Evolutionary conservation across 2,113 vertebrate species (phyloP).

Genomic region (Pristiophorus japonicus): DNA sequence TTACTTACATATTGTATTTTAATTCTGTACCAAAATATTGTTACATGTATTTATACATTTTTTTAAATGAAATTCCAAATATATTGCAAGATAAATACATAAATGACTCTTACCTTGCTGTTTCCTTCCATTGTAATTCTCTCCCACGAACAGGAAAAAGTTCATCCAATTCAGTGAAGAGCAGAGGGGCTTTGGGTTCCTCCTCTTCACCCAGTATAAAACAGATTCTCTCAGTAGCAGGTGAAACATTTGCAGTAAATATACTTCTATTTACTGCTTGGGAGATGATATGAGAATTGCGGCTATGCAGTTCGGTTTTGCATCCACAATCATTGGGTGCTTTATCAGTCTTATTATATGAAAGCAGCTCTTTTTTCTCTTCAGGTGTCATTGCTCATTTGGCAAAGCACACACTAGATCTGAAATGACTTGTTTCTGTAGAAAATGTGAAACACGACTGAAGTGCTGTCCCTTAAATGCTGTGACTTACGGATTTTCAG

Average conservation of each 20-base stretch:
- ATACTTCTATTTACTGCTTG: slow-evolving; percentile 42
- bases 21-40: background rate
- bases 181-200: slow-evolving; percentile 31
- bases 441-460: background rate
- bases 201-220: slow-evolving; percentile 38
- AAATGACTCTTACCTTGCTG: slow-evolving; percentile 53
- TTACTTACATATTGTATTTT: background rate
- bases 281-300: slow-evolving; percentile 29
- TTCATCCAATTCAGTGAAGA: slow-evolving; percentile 68
- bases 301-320: slow-evolving; percentile 31
- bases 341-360: background rate
- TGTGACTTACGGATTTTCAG: background rate
- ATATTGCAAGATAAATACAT: background rate
- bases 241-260: slow-evolving; percentile 42
- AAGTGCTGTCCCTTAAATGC: background rate
- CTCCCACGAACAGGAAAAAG: slow-evolving; percentile 49
- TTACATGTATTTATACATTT: background rate
- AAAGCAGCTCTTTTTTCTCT: slow-evolving; percentile 17
- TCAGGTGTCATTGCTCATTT: background rate
- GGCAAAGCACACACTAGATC: background rate
- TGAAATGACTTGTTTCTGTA: background rate
- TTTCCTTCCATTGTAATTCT: slow-evolving; percentile 57
- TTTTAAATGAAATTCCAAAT: background rate
- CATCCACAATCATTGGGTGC: background rate
- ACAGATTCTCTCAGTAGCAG: rapidly evolving